phyloP scores from a whole-genome alignment of 2,113 vertebrate genomes.

The Archilochus colubris region DNA sequence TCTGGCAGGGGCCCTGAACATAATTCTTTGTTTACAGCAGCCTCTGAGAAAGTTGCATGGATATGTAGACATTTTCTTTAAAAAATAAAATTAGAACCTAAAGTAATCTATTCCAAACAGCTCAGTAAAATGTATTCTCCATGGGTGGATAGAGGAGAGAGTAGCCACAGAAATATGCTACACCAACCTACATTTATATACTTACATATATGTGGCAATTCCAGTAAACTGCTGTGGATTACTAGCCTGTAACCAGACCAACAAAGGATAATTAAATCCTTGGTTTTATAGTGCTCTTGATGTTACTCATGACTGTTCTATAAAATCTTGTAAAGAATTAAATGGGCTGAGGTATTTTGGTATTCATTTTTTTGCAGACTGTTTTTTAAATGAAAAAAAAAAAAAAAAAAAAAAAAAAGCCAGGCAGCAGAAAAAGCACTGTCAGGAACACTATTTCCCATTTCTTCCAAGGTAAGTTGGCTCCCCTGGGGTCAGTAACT shows the following conservation, averaged over 20 bases:
- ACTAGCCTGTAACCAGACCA: slow-evolving; percentile 61
- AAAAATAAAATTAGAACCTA: slow-evolving; percentile 59
- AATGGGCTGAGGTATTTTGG: slow-evolving; percentile 52
- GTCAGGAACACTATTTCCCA: fast-evolving
- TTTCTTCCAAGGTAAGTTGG: background rate
- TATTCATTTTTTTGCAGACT: background rate
- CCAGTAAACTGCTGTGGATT: slow-evolving; percentile 60
- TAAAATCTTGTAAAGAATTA: slow-evolving; percentile 56
- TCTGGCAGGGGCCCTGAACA: slow-evolving; percentile 65
- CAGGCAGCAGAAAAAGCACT: background rate
- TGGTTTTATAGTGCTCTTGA: slow-evolving; percentile 59
- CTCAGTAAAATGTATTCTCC: slow-evolving; percentile 54
- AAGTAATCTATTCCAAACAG: slow-evolving; percentile 59
- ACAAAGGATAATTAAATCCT: slow-evolving; percentile 62
- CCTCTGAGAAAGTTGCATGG: slow-evolving; percentile 61
- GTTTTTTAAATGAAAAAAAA: background rate
- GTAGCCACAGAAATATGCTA: slow-evolving; percentile 34
- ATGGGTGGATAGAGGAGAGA: slow-evolving; percentile 35
- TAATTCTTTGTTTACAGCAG: slow-evolving; percentile 75
- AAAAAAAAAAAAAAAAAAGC: no score
- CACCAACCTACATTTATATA: slow-evolving; percentile 14
- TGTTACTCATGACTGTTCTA: slow-evolving; percentile 51
- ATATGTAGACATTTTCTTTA: slow-evolving; percentile 28
- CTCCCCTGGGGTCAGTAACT: background rate
- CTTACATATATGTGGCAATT: slow-evolving; percentile 30